Conservation (phyloP, 2,888 invertebrate genomes). For the Lycophotia porphyrea region DNA sequence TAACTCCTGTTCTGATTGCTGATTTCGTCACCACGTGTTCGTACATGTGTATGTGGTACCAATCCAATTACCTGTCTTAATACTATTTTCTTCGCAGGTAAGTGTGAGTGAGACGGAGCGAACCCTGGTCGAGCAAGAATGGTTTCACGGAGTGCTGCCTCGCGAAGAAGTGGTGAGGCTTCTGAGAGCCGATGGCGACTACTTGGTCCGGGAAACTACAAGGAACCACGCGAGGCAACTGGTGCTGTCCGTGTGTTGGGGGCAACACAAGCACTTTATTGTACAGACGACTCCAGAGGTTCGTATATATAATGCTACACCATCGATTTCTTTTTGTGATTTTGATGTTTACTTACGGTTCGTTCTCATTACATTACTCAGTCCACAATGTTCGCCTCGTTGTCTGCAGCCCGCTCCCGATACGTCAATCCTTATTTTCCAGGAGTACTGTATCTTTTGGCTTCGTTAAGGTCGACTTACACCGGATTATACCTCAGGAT, state of each 20-base stretch:
- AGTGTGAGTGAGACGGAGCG: constrained; percentile 90
- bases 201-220: constrained; percentile 97
- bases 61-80: constrained; percentile 11
- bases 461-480: background rate
- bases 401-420: constrained; percentile 52
- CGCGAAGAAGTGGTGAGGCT: constrained; percentile 98
- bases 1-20: background rate
- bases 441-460: constrained; percentile 10
- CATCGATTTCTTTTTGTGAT: background rate
- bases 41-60: constrained; percentile 20
- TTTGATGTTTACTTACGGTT: background rate
- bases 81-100: constrained; percentile 73
- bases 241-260: constrained; percentile 98
- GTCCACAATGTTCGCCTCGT: constrained; percentile 53
- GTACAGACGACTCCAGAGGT: constrained; percentile 98
- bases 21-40: background rate
- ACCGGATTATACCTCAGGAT: background rate
- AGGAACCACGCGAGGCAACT: constrained; percentile 97
- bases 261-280: constrained; percentile 98
- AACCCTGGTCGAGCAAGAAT: constrained; percentile 96
- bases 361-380: constrained; percentile 53
- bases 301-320: constrained; percentile 11
- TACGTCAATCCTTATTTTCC: constrained; percentile 64
- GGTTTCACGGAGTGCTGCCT: constrained; percentile 99
- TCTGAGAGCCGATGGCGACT: constrained; percentile 97